Conservation (phyloP, 2,797 vertebrate genomes). For the Meda fulgida region DNA sequence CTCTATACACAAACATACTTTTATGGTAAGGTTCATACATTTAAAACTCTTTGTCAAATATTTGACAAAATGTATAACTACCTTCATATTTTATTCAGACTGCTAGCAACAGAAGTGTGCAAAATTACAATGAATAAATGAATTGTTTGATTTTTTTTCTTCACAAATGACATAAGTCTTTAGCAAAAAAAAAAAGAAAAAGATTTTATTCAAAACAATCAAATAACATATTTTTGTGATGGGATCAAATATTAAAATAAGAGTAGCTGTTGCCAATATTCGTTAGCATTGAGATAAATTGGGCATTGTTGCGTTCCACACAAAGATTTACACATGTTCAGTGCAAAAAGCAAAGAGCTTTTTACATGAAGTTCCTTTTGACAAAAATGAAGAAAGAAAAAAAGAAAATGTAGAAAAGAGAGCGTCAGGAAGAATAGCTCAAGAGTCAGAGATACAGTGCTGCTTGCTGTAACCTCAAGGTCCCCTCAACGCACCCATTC, state of each 20-base stretch:
- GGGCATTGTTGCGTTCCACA: neutral
- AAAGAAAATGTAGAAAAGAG: neutral
- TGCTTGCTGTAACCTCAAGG: slow-evolving; percentile 62
- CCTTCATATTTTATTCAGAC: neutral
- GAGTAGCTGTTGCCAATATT: neutral
- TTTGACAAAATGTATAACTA: no score
- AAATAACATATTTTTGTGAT: neutral
- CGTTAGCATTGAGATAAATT: neutral
- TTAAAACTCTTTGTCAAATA: neutral
- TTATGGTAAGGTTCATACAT: neutral
- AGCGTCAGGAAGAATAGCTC: neutral
- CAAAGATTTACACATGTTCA: neutral
- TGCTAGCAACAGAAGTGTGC: neutral
- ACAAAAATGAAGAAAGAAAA: neutral
- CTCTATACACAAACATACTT: neutral
- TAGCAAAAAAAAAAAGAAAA: neutral
- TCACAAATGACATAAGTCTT: neutral
- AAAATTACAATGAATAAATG: neutral
- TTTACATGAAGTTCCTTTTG: neutral
- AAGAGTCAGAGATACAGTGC: neutral
- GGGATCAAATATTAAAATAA: neutral
- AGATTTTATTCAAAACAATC: neutral
- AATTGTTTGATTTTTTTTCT: neutral
- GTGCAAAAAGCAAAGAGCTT: neutral
- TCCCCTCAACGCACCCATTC: slow-evolving; percentile 67